Evolutionary conservation across 2,888 invertebrate species (phyloP).

Genomic region (Monoplex corrugatus): DNA sequence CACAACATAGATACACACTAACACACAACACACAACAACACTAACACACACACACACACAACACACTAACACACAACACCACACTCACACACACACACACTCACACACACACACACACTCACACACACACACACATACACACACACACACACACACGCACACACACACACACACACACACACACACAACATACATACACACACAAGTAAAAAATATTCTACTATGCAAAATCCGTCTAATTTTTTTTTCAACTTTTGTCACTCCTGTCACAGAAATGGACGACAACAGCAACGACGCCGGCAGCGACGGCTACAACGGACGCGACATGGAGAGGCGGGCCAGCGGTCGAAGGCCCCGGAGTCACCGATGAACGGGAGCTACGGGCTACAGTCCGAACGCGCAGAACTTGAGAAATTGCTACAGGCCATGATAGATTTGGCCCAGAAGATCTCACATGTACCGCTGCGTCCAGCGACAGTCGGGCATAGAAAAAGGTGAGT

Average conservation of each 20-base stretch:
- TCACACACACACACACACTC: conserved; percentile 20
- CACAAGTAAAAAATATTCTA: neutral
- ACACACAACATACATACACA: neutral
- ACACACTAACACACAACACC: neutral
- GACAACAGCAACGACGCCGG: conserved; percentile 41
- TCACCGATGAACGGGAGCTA: conserved; percentile 77
- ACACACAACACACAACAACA: no score
- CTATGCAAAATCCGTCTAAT: neutral
- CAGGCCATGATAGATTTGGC: conserved; percentile 97
- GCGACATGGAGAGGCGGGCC: neutral
- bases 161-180: neutral
- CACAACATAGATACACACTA: neutral
- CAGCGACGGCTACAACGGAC: conserved; percentile 26
- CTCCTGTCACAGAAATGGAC: neutral
- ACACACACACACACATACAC: conserved; percentile 25
- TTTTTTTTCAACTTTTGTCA: neutral
- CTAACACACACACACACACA: neutral
- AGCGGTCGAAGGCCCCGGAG: neutral
- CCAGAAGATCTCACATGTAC: conserved; percentile 98
- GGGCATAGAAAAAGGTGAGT: conserved; percentile 95
- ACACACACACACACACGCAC: conserved; percentile 25
- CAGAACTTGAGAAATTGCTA: conserved; percentile 92
- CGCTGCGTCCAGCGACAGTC: conserved; percentile 97
- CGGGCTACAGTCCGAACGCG: neutral
- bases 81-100: neutral